Conservation (phyloP, 2,888 invertebrate genomes). For the Melipona bicolor region DNA sequence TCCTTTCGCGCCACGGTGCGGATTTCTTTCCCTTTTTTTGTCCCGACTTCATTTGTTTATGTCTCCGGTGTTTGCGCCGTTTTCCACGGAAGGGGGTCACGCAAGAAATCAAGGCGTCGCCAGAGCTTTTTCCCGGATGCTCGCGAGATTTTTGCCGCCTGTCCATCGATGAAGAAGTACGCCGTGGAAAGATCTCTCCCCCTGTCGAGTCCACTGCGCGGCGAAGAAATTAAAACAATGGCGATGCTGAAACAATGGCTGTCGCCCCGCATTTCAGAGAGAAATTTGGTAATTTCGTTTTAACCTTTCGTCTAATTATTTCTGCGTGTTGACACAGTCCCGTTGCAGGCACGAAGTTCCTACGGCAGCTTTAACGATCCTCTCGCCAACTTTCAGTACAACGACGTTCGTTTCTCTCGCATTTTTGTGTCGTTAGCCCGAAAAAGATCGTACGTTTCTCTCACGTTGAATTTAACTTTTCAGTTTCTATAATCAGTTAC, state of each 20-base stretch:
- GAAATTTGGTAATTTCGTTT: conserved; percentile 1
- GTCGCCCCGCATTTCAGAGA: neutral
- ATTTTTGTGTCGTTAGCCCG: no score
- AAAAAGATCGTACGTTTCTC: no score
- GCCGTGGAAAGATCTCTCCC: neutral
- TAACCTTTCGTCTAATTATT: neutral
- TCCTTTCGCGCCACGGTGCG: conserved; percentile 22
- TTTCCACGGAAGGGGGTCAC: conserved; percentile 1
- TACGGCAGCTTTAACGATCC: neutral
- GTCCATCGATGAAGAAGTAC: conserved; percentile 19
- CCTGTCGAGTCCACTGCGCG: neutral
- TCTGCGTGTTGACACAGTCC: neutral
- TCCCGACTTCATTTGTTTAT: conserved; percentile 41
- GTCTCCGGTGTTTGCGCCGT: conserved; percentile 4
- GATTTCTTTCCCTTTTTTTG: conserved; percentile 18
- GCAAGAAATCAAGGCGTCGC: conserved; percentile 31
- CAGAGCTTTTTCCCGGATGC: conserved; percentile 3
- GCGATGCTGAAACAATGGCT: neutral
- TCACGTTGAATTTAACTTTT: no score
- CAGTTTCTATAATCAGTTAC: no score
- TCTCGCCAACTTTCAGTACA: neutral
- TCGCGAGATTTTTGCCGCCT: conserved; percentile 14
- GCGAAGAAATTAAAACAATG: neutral
- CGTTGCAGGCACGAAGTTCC: neutral
- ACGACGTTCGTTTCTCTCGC: no score